phyloP scores from a whole-genome alignment of 2,888 invertebrate genomes.

The Tetheella fluctuosa region DNA sequence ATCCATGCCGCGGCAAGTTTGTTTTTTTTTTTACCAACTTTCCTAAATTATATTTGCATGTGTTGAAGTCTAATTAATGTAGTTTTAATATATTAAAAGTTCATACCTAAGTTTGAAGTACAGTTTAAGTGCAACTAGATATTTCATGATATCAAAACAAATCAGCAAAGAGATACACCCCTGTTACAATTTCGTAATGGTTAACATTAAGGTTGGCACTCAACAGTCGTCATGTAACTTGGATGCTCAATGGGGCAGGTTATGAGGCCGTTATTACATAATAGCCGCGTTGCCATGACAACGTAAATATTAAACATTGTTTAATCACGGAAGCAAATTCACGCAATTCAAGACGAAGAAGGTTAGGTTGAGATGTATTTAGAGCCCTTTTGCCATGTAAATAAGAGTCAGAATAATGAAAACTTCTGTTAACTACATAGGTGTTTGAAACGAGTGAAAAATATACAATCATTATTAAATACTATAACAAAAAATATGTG shows the following conservation, averaged over 20 bases:
- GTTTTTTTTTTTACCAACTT: too few species aligned
- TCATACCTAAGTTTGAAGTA: too few species aligned
- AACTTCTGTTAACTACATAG: neutral
- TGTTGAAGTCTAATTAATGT: too few species aligned
- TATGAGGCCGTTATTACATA: constrained; percentile 7
- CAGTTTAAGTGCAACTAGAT: too few species aligned
- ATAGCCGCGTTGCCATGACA: constrained; percentile 13
- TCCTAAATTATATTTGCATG: too few species aligned
- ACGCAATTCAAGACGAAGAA: neutral
- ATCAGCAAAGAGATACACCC: neutral
- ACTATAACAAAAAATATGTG: too few species aligned
- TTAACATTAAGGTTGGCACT: neutral
- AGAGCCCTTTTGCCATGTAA: neutral
- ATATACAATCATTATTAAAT: too few species aligned
- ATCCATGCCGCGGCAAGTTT: too few species aligned
- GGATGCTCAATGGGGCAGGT: constrained; percentile 11
- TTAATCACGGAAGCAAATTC: constrained; percentile 11
- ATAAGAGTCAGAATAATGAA: neutral
- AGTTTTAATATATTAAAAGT: too few species aligned
- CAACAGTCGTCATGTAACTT: constrained; percentile 1
- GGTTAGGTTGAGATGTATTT: neutral
- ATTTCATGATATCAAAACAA: neutral
- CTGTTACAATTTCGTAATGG: constrained; percentile 7
- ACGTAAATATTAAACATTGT: constrained; percentile 14
- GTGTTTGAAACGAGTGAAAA: too few species aligned